A percentile compares a stretch with the other conserved stretches of the same genome.
Conservation (phyloP, 2,888 invertebrate species). For the Gortyna flavago region DNA sequence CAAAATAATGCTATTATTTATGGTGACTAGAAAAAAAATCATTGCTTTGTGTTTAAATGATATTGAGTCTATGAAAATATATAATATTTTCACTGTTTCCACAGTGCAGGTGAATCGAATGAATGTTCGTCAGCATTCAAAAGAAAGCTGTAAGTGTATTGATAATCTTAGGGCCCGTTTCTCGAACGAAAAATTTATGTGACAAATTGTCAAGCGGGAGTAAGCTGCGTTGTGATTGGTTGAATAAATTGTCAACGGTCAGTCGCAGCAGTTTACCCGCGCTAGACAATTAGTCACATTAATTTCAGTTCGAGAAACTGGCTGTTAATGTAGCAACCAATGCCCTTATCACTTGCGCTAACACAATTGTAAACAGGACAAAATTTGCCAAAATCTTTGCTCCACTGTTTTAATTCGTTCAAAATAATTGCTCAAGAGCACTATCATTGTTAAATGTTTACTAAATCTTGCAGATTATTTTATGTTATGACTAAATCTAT, state of each 20-base stretch:
- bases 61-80: constrained; percentile 15
- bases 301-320: not conserved
- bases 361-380: constrained; percentile 9
- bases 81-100: constrained; percentile 22
- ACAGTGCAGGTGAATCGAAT: not conserved
- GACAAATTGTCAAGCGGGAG: not conserved
- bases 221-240: not conserved
- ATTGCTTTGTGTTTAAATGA: constrained; percentile 10
- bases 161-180: not conserved
- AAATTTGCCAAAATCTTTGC: constrained; percentile 33
- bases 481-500: not conserved
- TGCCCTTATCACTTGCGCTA: constrained; percentile 9
- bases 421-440: constrained; percentile 46
- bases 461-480: constrained; percentile 11
- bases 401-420: constrained; percentile 23
- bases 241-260: not conserved
- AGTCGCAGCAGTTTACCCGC: not conserved
- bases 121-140: not conserved
- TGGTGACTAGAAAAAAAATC: constrained; percentile 19
- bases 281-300: not conserved
- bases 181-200: not conserved
- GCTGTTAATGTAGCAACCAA: not conserved
- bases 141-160: not conserved
- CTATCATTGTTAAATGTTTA: constrained; percentile 16
- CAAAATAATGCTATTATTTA: constrained; percentile 63